Percentiles rank a stretch among this genome's conserved stretches.
These are phyloP conservation scores for Anastrepha obliqua DNA, from an alignment of 1,140 invertebrate species.

Conservation along the genomic window DNA sequence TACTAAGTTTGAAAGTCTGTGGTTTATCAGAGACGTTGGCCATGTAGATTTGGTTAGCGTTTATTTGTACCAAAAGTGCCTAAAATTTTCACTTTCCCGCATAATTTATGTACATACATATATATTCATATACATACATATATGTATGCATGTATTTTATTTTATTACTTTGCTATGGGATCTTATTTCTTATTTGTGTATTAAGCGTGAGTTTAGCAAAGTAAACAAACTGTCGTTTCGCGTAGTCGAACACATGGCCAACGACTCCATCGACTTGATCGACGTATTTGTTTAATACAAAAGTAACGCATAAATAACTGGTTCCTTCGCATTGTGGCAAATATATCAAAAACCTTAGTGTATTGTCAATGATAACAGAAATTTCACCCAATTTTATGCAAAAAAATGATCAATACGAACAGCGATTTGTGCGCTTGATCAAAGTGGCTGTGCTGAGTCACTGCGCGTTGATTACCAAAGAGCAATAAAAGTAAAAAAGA, in stretches of 20 bases:
- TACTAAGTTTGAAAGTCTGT: too few species aligned
- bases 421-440: too few species aligned
- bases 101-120: neutral
- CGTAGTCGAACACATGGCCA: neutral
- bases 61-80: neutral
- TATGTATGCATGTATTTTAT: neutral
- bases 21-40: too few species aligned
- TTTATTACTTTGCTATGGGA: neutral
- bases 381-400: neutral
- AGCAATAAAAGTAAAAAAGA: too few species aligned
- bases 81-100: constrained; percentile 1
- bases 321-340: neutral
- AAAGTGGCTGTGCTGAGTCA: too few species aligned
- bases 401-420: neutral
- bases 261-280: neutral
- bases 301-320: neutral
- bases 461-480: too few species aligned
- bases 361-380: neutral
- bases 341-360: neutral
- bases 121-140: neutral
- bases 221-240: neutral
- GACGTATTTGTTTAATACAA: neutral
- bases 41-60: neutral
- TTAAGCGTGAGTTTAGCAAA: neutral
- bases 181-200: neutral